phyloP scores from a whole-genome alignment of 92 coral and sea anemone genomes.

The Zoanthus sansibaricus region DNA sequence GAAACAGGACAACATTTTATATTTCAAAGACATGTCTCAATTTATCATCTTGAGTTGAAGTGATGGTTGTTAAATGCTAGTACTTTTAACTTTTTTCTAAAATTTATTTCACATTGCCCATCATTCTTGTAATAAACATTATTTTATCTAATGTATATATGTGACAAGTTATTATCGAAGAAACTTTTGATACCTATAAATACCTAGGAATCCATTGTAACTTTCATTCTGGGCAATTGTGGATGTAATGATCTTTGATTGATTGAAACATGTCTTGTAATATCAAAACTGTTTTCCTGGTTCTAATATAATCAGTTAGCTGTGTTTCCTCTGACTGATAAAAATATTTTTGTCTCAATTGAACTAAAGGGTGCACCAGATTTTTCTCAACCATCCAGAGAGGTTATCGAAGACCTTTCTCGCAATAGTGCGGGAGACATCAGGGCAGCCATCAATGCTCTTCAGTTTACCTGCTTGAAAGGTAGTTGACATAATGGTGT shows the following conservation, averaged over 20 bases:
- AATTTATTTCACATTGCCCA: not conserved
- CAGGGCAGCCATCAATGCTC: constrained; percentile 90
- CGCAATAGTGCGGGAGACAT: constrained; percentile 95
- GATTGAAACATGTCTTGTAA: too few species aligned
- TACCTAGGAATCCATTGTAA: not conserved
- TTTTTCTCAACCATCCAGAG: constrained; percentile 79
- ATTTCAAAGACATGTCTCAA: too few species aligned
- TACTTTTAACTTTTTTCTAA: too few species aligned
- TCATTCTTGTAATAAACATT: not conserved
- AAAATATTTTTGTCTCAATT: not conserved
- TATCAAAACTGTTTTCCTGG: not conserved
- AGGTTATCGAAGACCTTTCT: constrained; percentile 83
- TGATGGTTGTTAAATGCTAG: too few species aligned
- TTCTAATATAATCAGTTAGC: not conserved
- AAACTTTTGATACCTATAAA: not conserved
- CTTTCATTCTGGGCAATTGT: not conserved
- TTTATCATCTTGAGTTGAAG: too few species aligned
- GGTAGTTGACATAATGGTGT: not conserved
- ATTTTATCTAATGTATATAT: not conserved
- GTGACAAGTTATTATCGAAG: not conserved
- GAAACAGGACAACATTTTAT: too few species aligned
- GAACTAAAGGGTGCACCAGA: constrained; percentile 45
- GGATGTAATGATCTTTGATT: too few species aligned
- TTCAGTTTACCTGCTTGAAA: constrained; percentile 90
- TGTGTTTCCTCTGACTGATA: not conserved